Evolutionary conservation across 30 jellyfish, hydroid and myxozoan species (phyloP), one percentile per base, ranked within the genome.

Genomic region (Nemopilema nomurai): DNA sequence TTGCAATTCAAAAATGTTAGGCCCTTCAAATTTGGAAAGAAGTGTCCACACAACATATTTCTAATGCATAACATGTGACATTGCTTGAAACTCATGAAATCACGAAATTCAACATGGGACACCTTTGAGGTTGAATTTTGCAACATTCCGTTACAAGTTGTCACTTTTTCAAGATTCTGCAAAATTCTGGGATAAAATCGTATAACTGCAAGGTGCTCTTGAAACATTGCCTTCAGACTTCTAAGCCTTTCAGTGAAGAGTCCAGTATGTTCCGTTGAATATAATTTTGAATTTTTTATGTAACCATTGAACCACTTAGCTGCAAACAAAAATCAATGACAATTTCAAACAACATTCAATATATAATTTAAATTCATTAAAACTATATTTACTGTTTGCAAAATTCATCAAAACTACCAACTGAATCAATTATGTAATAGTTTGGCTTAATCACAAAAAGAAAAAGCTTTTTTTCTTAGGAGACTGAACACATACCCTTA

Each of bases 1-100:
- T 73, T 73, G 41, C 83, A 73, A 73, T 73, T 73, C n/a, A 73
- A n/a, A 41, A 73, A 73, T n/a, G 49, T 73, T 41, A 73, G 22
- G 22, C 71, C 41, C n/a, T 21, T n/a, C 24, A 73, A 41, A 3
- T 33, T 8, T 19, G 83, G 83, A 8, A 33, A 28, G 4, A 51
- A 31, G 25, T 26, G 18, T 19, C 1, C 32, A 41, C 24, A 31
- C 31, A 73, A 24, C 19, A 73, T 20, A 30, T 18, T 20, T 18
- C 69, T 73, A 31, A 73, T 25, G 23, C 51, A 16, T n/a, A 4
- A 28, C 0, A 73, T 27, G 6, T 73, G 71, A 7, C 27, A 8
- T 6, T 73, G 23, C 24, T 49, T 17, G 24, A 73, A 7, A 21
- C 51, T 30, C 49, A 8, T 73, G 21, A 73, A 73, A 41, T 73